These are phyloP conservation scores for Drosophila anomelani DNA, from an alignment of 2,888 invertebrate genomes.

Conservation along the genomic window DNA sequence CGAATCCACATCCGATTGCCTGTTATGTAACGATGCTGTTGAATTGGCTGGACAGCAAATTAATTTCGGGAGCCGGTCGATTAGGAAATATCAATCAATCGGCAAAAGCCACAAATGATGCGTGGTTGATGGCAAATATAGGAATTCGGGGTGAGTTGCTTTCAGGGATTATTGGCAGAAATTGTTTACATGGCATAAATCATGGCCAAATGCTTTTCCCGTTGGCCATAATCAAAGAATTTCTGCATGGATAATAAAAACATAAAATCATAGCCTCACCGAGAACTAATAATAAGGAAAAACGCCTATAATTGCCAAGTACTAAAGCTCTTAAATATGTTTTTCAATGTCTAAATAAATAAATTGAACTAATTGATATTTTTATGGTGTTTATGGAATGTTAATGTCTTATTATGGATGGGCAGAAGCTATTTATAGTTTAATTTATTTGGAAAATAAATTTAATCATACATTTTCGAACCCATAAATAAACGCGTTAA, in stretches of 20 bases:
- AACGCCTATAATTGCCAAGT: neutral
- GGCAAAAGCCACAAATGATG: slow-evolving; percentile 34
- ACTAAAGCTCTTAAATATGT: neutral
- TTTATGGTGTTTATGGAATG: slow-evolving; percentile 14
- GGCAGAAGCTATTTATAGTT: neutral
- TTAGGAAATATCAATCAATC: slow-evolving; percentile 40
- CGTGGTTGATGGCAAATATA: slow-evolving; percentile 12
- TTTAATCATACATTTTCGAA: neutral
- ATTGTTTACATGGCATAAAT: slow-evolving; percentile 23
- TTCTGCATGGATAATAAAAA: neutral
- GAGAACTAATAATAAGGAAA: neutral
- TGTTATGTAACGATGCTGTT: slow-evolving; percentile 19
- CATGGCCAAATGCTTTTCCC: slow-evolving; percentile 5
- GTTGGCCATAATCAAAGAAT: neutral
- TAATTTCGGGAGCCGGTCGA: slow-evolving; percentile 18
- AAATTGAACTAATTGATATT: neutral
- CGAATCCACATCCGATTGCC: slow-evolving; percentile 5
- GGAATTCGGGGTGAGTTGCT: neutral
- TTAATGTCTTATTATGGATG: neutral
- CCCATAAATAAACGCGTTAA: neutral
- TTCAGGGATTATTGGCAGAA: neutral
- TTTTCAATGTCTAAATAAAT: slow-evolving; percentile 1
- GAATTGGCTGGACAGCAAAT: slow-evolving; percentile 26
- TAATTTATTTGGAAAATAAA: neutral
- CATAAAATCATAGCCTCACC: neutral